Conservation (phyloP, 2,113 vertebrate genomes). For the Camarhynchus parvulus region DNA sequence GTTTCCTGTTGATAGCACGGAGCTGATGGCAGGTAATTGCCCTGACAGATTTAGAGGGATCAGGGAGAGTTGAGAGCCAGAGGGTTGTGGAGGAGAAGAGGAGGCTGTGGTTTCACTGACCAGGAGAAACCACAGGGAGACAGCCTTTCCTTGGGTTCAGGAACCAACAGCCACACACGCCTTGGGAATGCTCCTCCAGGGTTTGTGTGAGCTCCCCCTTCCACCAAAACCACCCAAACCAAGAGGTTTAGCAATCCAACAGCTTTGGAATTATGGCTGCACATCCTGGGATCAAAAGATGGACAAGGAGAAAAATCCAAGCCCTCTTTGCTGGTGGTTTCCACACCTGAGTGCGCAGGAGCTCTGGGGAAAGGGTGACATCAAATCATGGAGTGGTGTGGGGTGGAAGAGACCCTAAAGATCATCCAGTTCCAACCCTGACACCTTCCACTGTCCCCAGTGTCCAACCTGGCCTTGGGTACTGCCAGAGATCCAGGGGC, state of each 20-base stretch:
- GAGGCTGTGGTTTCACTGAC: neutral
- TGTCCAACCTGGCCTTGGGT: neutral
- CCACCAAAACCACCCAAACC: neutral
- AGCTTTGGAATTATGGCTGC: neutral
- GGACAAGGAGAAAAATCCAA: neutral
- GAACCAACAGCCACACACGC: neutral
- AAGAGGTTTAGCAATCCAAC: neutral
- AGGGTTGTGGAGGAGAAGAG: neutral
- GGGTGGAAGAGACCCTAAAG: neutral
- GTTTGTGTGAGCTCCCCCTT: neutral
- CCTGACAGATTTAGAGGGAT: neutral
- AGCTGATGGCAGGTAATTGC: conserved; percentile 11
- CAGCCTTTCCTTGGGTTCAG: neutral
- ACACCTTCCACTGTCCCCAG: neutral
- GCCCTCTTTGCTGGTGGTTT: neutral
- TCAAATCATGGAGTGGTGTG: neutral
- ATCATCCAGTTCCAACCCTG: neutral
- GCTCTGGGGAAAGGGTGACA: neutral
- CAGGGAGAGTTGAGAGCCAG: neutral
- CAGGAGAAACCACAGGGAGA: conserved; percentile 1
- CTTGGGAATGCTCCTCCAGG: neutral
- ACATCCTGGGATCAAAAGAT: neutral
- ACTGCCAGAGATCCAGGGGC: neutral
- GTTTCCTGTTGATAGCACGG: conserved; percentile 5
- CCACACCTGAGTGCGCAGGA: neutral